A percentile compares a stretch with the other conserved stretches of the same genome.
These are phyloP conservation scores for Sarcoramphus papa DNA, from an alignment of 2,797 vertebrate genomes.

Conservation along the genomic window DNA sequence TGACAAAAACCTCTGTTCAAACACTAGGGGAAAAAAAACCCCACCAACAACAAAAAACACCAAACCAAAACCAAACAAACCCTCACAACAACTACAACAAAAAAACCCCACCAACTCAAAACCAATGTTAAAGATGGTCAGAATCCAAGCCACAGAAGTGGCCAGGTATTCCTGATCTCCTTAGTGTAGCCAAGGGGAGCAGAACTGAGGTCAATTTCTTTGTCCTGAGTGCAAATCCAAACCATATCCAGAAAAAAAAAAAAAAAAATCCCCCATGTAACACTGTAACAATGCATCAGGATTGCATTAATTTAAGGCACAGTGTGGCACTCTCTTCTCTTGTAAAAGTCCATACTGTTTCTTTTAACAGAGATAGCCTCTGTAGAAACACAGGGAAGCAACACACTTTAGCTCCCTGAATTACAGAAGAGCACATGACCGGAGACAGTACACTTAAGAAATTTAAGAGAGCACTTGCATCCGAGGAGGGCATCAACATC, in stretches of 20 bases:
- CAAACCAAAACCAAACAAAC: not conserved
- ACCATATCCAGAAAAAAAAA: not conserved
- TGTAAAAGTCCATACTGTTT: not conserved
- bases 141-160: not conserved
- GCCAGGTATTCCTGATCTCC: not conserved
- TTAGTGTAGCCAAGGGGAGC: not conserved
- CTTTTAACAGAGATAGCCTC: not conserved
- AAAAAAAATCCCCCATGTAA: fast-evolving
- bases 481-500: not conserved
- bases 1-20: not conserved
- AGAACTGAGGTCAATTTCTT: not conserved
- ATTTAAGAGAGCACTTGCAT: not conserved
- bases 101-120: not conserved
- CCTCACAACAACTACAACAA: not conserved
- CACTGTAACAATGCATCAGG: not conserved
- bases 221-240: not conserved
- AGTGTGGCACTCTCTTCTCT: not conserved
- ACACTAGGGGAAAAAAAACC: not conserved
- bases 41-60: not conserved
- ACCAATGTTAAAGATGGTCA: not conserved
- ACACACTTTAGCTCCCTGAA: not conserved
- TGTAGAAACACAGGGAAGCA: not conserved
- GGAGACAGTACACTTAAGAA: not conserved
- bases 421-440: not conserved
- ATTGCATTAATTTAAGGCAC: not conserved